Base-by-base conservation (phyloP, 2,888 invertebrate species). In the Drosophila fungiperda region DNA sequence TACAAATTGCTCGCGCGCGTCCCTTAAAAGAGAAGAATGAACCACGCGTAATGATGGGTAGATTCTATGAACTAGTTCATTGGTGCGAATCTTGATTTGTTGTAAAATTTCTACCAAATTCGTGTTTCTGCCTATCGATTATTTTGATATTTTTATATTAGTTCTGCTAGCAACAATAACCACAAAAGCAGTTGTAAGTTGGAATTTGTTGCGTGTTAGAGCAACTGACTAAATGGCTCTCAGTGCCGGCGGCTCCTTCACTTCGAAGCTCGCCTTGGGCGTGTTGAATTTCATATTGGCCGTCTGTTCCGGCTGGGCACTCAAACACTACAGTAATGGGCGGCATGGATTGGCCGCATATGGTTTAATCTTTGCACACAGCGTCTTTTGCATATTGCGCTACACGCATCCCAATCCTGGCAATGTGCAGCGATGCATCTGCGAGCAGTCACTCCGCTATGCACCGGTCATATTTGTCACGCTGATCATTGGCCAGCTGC, bases 331-430 rank as follows among this genome's bases (percentile, higher is more conserved):
- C 36, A 89, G 74, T 64, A 54, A 50, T n/a, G 83, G 76, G 8
- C 68, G 71, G 8, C 54, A 69, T 42, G 76, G 77, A 0, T 54
- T 78, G 35, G 78, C 83, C 57, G 91, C 86, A 6, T 90, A 82
- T 38, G 90, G 87, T 2, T 53, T 87, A 35, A 68, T 76, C 29
- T 89, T 87, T 32, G 83, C 68, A 2, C 87, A 87, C 53, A 88
- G 88, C 42, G 48, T 90, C 17, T 66, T 85, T 29, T 85, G 86
- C 48, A 68, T 88, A 11, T 32, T 87, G 17, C 85, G 91, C 23
- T 80, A 89, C 62, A 87, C 91, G 26, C 87, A 87, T 57, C 87
- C 87, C 20, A 90, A 83, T 76, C 90, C 91, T 11, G 88, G 86
- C 4, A 55, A 63, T 29, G 64, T 89, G 52, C 90, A 88, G 26